phyloP scores from a whole-genome alignment of 2,888 invertebrate species.

The Odontothrips loti region DNA sequence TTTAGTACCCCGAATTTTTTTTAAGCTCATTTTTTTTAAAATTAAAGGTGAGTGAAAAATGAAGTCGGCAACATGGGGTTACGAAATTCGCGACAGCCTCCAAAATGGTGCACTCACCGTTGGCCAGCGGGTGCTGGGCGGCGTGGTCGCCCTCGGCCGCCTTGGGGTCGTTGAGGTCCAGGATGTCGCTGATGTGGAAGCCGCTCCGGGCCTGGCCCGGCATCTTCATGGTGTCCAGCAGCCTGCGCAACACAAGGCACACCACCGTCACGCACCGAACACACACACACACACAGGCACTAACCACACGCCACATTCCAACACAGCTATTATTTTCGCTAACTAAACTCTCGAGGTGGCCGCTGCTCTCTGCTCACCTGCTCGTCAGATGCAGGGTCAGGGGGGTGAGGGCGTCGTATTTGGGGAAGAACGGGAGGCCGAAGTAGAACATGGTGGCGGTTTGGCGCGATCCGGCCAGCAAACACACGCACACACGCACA shows the following conservation, averaged over 20 bases:
- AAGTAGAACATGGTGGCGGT: conserved; percentile 1
- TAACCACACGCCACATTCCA: too few species aligned
- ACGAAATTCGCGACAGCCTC: too few species aligned
- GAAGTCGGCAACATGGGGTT: too few species aligned
- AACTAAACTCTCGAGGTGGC: too few species aligned
- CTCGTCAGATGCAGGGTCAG: conserved; percentile 2
- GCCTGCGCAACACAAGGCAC: conserved; percentile 53
- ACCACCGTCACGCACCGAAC: not conserved
- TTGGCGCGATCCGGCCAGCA: not conserved
- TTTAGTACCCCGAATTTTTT: too few species aligned
- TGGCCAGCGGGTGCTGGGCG: conserved; percentile 35
- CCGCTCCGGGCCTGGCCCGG: conserved; percentile 65
- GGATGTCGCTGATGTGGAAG: conserved; percentile 89
- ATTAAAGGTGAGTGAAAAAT: too few species aligned
- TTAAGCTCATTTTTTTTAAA: too few species aligned
- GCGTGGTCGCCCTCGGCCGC: conserved; percentile 34
- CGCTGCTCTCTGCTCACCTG: not conserved
- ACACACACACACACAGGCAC: too few species aligned
- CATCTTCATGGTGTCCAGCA: conserved; percentile 78
- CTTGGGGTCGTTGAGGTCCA: conserved; percentile 71
- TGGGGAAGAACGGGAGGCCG: conserved; percentile 15
- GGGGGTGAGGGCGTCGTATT: not conserved
- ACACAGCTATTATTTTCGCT: too few species aligned
- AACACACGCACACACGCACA: not conserved
- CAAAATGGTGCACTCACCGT: conserved; percentile 32